These are phyloP conservation scores for Scaptomyza montana DNA, from an alignment of 1,140 invertebrate genomes.

Conservation along the genomic window DNA sequence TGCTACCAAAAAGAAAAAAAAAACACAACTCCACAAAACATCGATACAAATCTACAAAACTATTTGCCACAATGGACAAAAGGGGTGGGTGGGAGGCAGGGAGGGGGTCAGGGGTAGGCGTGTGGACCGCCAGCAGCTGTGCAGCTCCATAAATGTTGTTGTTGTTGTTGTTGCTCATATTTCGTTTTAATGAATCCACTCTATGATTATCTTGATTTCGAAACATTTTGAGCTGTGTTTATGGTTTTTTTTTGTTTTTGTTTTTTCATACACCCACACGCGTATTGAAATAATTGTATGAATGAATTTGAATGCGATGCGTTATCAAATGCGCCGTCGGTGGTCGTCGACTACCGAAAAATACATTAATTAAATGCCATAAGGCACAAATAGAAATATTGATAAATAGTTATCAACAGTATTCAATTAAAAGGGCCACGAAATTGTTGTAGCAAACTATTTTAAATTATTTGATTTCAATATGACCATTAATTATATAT, in stretches of 20 bases:
- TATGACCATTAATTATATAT: conserved; percentile 7
- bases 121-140: conserved; percentile 49
- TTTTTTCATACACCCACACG: conserved; percentile 35
- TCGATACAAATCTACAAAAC: conserved; percentile 76
- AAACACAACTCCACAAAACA: conserved; percentile 15
- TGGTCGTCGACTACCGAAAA: conserved; percentile 52
- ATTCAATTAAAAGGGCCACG: conserved; percentile 35
- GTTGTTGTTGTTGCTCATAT: conserved; percentile 59
- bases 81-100: background rate
- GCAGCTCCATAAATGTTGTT: conserved; percentile 28
- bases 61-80: conserved; percentile 63
- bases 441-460: conserved; percentile 30
- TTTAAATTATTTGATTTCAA: conserved; percentile 18
- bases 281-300: conserved; percentile 23
- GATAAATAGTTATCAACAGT: conserved; percentile 48
- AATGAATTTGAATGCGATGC: conserved; percentile 30
- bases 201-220: conserved; percentile 77
- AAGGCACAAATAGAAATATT: conserved; percentile 37
- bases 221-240: conserved; percentile 49
- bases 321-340: conserved; percentile 44
- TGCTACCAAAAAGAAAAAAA: conserved; percentile 57
- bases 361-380: conserved; percentile 54
- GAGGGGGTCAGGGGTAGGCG: background rate
- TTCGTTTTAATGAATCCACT: conserved; percentile 76
- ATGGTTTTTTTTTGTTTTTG: no score